These are phyloP conservation scores for Zaprionus nigranus DNA, from an alignment of 1,140 invertebrate genomes.

Conservation along the genomic window DNA sequence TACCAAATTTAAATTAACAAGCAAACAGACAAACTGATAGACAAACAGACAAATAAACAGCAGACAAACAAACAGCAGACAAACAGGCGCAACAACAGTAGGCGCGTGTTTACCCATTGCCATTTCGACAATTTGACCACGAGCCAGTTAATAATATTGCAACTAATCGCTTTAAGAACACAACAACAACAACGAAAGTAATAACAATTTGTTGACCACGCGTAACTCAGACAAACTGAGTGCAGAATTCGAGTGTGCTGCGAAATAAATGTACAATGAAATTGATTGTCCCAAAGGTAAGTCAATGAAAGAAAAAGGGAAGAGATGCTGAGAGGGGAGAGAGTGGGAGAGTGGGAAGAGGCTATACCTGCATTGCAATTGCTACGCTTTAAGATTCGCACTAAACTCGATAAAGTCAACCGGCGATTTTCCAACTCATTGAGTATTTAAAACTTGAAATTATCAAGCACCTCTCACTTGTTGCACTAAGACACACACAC, in stretches of 20 bases:
- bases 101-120: neutral
- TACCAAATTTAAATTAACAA: constrained; percentile 52
- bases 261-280: constrained; percentile 83
- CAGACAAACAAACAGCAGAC: neutral
- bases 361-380: neutral
- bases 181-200: neutral
- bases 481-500: constrained; percentile 15
- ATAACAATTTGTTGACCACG: neutral
- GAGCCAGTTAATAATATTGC: constrained; percentile 1
- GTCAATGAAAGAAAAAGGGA: constrained; percentile 3
- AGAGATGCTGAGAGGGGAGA: too few relatives aligned
- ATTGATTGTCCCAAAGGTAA: constrained; percentile 84
- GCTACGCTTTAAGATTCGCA: neutral
- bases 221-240: constrained; percentile 3
- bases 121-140: neutral
- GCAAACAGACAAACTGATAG: constrained; percentile 41
- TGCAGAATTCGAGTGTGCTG: constrained; percentile 1
- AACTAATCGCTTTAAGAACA: constrained; percentile 2
- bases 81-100: constrained; percentile 4
- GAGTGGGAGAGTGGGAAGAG: neutral
- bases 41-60: constrained; percentile 21
- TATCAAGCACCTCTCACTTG: constrained; percentile 22
- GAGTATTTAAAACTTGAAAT: constrained; percentile 17
- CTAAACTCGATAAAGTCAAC: neutral
- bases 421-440: constrained; percentile 2